Percentiles rank a stretch among this genome's conserved stretches.
These are phyloP conservation scores for Varecia variegata DNA, from an alignment of 2,797 vertebrate species.

Conservation along the genomic window DNA sequence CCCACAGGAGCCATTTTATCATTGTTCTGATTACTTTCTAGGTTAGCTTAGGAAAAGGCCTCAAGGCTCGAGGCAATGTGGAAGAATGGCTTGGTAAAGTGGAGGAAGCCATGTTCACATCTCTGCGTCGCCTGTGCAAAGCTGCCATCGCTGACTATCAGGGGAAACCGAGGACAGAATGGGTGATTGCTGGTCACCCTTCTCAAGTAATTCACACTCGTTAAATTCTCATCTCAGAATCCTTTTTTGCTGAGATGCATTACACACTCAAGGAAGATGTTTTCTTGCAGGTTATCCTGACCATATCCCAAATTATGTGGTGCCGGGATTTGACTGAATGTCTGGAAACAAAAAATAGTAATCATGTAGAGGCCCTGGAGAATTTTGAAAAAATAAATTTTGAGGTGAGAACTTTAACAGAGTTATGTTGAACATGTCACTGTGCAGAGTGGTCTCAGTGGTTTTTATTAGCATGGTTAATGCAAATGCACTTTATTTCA, in stretches of 20 bases:
- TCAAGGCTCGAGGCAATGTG: slow-evolving; percentile 92
- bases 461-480: neutral
- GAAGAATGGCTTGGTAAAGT: slow-evolving; percentile 93
- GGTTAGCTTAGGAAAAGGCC: slow-evolving; percentile 90
- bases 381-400: slow-evolving; percentile 89
- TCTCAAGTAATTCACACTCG: slow-evolving; percentile 85
- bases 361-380: slow-evolving; percentile 85
- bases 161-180: slow-evolving; percentile 84
- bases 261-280: neutral
- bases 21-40: slow-evolving; percentile 56
- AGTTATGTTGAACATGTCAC: neutral
- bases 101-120: slow-evolving; percentile 91
- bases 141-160: slow-evolving; percentile 90
- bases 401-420: slow-evolving; percentile 81
- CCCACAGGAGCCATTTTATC: neutral
- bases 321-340: slow-evolving; percentile 89
- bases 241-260: neutral
- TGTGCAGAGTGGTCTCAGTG: neutral
- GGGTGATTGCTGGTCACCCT: slow-evolving; percentile 90
- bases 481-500: neutral
- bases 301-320: slow-evolving; percentile 93
- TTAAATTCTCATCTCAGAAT: neutral
- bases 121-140: slow-evolving; percentile 89
- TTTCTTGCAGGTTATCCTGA: slow-evolving; percentile 89
- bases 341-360: slow-evolving; percentile 83